Evolutionary conservation across 1,140 invertebrate species (phyloP), one percentile per base, ranked within the genome.

Genomic region (Sinella curviseta): DNA sequence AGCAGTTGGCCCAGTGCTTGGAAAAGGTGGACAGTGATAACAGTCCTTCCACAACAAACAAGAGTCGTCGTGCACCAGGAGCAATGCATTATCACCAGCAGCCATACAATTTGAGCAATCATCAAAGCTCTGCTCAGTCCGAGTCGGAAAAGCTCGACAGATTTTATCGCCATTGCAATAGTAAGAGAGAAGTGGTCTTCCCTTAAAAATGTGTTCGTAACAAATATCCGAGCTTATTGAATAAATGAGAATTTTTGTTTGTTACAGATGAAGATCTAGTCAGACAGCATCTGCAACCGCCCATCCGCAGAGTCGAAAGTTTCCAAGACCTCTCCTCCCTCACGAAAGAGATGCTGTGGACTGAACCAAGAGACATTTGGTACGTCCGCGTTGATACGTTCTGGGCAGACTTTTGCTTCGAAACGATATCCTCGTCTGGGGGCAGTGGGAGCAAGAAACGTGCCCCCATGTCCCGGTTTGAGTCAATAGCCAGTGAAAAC

Each of bases 321-420:
- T 73, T 14, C 74, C 60, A 81, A 54, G 67, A 80, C 20, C 31
- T 74, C 28, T 33, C 77, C 33, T 14, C 88, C 57, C 84, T 93
- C 17, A 89, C 86, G 30, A 86, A 89, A 70, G 93, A 94, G 85
- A 87, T 95, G 74, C 87, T 96, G 36, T 96, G 93, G 93, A 92
- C 91, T 0, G 94, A 96, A 85, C 90, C 91, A 17, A 91, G 93
- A 84, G 92, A 95, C 85, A 90, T 98, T 12, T 97, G 96, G 95
- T 95, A 93, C 85, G 90, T 95, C 20, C 90, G 91, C 84, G 88
- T 95, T 26, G 96, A 98, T 86, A 95, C 96, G 0, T 90, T 97
- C 39, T 98, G 95, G 95, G 92, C 93, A 3, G 96, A 98, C 86
- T 97, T 97, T 87, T 90, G 91, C 79, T 93, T 83, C 1, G 80